These are phyloP conservation scores for Nemopilema nomurai DNA, from an alignment of 30 jellyfish, hydroid and myxozoan species.

Conservation along the genomic window DNA sequence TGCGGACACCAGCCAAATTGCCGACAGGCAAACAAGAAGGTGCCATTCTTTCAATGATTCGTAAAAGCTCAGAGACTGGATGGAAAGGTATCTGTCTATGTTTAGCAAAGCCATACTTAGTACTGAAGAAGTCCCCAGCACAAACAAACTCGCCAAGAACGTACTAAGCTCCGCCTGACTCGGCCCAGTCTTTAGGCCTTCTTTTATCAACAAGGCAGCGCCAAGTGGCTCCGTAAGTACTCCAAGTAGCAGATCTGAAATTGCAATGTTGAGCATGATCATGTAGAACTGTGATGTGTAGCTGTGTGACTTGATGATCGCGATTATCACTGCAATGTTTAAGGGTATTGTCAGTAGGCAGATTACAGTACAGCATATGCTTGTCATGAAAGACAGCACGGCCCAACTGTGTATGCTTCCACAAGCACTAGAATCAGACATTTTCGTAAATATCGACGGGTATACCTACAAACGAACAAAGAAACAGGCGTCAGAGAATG, in stretches of 20 bases:
- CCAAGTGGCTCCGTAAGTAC: constrained; percentile 43
- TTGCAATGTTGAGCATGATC: constrained; percentile 59
- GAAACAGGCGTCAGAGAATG: background rate
- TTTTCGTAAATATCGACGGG: background rate
- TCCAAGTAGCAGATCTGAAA: constrained; percentile 60
- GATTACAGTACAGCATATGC: constrained; percentile 18
- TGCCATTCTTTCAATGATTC: constrained; percentile 19
- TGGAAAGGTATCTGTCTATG: constrained; percentile 61
- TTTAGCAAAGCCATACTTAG: constrained; percentile 70
- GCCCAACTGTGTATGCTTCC: constrained; percentile 39
- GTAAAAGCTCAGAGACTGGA: constrained; percentile 36
- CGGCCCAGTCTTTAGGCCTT: constrained; percentile 16
- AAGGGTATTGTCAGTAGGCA: constrained; percentile 53
- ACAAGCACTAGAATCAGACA: constrained; percentile 32
- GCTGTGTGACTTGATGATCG: constrained; percentile 37
- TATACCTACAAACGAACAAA: background rate
- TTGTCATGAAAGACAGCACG: constrained; percentile 27
- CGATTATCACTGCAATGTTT: constrained; percentile 53
- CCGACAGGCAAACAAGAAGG: background rate
- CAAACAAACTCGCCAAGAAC: constrained; percentile 22
- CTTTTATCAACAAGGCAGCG: constrained; percentile 34
- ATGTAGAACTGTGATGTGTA: constrained; percentile 49
- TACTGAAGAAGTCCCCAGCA: constrained; percentile 62
- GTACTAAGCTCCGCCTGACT: background rate
- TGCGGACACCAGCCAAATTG: constrained; percentile 45